Evolutionary conservation across 2,113 vertebrate species (phyloP).

Genomic region (Tursiops truncatus): DNA sequence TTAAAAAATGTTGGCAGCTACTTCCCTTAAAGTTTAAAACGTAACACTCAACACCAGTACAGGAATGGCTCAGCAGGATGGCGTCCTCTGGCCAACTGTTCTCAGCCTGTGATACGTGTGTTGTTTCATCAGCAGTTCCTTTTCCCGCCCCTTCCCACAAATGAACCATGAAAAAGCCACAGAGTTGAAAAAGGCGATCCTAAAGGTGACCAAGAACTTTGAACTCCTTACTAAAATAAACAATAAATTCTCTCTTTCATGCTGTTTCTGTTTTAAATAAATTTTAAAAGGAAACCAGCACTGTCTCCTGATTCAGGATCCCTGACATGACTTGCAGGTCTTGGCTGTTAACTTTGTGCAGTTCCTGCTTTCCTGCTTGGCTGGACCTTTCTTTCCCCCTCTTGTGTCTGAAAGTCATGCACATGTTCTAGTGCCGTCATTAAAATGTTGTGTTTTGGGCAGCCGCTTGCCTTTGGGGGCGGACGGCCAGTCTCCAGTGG

Average conservation of each 20-base stretch:
- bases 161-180: neutral
- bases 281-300: neutral
- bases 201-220: neutral
- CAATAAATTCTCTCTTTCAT: neutral
- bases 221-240: neutral
- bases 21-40: neutral
- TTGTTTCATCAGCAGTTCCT: neutral
- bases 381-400: neutral
- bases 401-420: neutral
- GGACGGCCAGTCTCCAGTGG: conserved; percentile 70
- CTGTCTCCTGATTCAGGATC: neutral
- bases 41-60: neutral
- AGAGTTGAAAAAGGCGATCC: neutral
- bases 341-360: too few species aligned
- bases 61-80: neutral
- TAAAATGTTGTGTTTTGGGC: neutral
- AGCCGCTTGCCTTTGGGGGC: conserved; percentile 77
- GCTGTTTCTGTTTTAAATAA: neutral
- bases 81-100: accelerated
- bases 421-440: neutral
- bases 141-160: neutral
- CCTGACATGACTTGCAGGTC: neutral
- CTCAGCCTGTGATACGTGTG: neutral
- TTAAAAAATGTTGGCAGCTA: neutral
- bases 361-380: neutral